Conservation (phyloP, 2,113 vertebrate species). For the Heterotis niloticus region DNA sequence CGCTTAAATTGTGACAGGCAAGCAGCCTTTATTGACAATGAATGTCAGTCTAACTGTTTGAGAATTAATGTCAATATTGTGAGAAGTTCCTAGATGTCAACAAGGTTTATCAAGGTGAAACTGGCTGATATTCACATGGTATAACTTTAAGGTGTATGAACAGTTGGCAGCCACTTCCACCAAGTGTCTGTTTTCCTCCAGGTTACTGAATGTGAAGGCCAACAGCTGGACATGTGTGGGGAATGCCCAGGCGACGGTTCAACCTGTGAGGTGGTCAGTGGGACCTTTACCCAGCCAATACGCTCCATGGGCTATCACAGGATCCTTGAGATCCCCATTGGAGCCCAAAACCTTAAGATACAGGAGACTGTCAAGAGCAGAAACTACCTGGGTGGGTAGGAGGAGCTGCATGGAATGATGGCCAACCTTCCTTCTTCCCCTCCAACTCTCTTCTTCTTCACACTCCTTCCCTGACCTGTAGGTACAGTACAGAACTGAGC, state of each 20-base stretch:
- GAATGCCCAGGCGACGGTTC: slow-evolving; percentile 42
- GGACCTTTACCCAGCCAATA: slow-evolving; percentile 53
- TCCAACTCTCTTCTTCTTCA: background rate
- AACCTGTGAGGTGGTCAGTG: slow-evolving; percentile 53
- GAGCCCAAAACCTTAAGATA: slow-evolving; percentile 59
- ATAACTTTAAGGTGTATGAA: background rate
- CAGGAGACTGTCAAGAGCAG: slow-evolving; percentile 60
- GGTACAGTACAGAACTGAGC: background rate
- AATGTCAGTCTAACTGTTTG: too few relatives aligned
- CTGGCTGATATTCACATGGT: background rate
- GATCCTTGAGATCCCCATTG: slow-evolving; percentile 60
- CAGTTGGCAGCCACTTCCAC: background rate
- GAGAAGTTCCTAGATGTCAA: too few relatives aligned
- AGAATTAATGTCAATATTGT: too few relatives aligned
- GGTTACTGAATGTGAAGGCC: slow-evolving; percentile 30
- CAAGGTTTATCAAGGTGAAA: background rate
- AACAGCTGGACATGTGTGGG: slow-evolving; percentile 40
- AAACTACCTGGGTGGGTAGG: slow-evolving; percentile 62
- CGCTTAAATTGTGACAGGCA: too few relatives aligned
- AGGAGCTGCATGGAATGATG: background rate
- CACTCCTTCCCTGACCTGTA: background rate
- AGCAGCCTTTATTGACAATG: too few relatives aligned
- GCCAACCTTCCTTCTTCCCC: background rate
- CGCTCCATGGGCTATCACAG: slow-evolving; percentile 64
- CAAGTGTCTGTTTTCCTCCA: slow-evolving; percentile 3